Conservation (phyloP, 2,888 invertebrate species). For the Acanthopleura granulata region DNA sequence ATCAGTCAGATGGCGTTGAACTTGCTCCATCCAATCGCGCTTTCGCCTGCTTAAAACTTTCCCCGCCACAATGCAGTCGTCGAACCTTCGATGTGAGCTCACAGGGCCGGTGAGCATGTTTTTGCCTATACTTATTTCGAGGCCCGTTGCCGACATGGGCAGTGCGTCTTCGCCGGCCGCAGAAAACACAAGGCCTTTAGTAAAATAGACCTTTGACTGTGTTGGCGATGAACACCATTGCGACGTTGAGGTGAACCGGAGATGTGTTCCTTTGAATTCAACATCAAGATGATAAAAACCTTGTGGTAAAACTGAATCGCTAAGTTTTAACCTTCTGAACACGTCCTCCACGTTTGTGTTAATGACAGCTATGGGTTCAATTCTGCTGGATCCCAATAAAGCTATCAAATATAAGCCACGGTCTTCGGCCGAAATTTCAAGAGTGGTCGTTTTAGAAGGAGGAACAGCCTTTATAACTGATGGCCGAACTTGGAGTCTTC, state of each 20-base stretch:
- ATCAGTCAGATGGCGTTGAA: not conserved
- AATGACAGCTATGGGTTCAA: not conserved
- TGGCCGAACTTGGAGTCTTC: not conserved
- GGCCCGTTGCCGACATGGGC: slow-evolving; percentile 10
- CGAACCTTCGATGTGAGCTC: not conserved
- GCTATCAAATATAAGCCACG: not conserved
- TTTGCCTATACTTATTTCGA: not conserved
- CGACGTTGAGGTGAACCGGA: slow-evolving; percentile 12
- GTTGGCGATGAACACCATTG: not conserved
- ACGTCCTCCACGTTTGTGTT: not conserved
- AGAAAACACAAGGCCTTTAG: slow-evolving; percentile 1
- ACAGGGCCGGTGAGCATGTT: slow-evolving; percentile 8
- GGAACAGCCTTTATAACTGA: not conserved
- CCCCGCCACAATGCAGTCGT: not conserved
- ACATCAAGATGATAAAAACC: not conserved
- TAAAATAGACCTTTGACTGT: slow-evolving; percentile 1
- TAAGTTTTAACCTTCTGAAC: not conserved
- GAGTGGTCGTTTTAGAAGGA: not conserved
- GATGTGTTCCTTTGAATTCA: not conserved
- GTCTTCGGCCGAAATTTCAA: not conserved
- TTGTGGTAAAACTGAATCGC: not conserved
- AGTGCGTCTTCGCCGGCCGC: not conserved
- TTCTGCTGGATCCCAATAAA: not conserved
- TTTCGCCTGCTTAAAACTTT: not conserved
- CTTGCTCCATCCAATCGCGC: not conserved